These are phyloP conservation scores for Sapajus apella DNA, from an alignment of 2,113 vertebrate species.

Conservation along the genomic window DNA sequence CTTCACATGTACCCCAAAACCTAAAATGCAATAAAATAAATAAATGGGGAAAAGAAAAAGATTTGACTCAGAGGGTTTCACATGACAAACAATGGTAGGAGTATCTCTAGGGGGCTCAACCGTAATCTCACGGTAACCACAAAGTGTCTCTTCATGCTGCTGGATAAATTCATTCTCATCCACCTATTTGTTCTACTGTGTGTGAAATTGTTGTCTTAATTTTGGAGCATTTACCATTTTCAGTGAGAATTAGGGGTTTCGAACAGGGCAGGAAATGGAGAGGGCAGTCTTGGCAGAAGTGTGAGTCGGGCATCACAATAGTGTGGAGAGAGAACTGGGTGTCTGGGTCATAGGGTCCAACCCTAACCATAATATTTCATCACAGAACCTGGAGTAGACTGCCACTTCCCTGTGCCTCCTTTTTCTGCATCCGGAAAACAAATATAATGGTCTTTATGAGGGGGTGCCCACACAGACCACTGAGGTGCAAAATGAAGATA, in stretches of 20 bases:
- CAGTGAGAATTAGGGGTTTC: neutral
- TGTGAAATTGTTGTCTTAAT: neutral
- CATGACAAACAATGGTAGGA: neutral
- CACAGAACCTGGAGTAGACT: neutral
- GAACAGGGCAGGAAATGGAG: neutral
- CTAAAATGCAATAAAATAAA: too few species aligned
- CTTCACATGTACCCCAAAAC: too few species aligned
- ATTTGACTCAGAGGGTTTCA: neutral
- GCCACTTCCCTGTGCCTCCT: neutral
- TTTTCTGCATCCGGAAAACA: neutral
- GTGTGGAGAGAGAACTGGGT: neutral
- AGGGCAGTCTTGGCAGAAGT: neutral
- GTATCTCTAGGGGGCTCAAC: neutral
- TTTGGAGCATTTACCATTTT: neutral
- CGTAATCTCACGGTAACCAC: neutral
- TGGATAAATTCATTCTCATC: neutral
- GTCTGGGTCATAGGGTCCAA: neutral
- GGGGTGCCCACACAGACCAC: neutral
- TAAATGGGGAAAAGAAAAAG: too few species aligned
- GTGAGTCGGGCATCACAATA: fast-evolving
- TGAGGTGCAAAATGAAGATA: neutral
- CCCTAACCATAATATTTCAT: neutral
- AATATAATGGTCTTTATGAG: neutral
- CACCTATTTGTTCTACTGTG: too few species aligned
- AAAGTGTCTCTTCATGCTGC: neutral